Evolutionary conservation across 2,888 invertebrate species (phyloP).

Genomic region (Vannuccia rotundouncinata): DNA sequence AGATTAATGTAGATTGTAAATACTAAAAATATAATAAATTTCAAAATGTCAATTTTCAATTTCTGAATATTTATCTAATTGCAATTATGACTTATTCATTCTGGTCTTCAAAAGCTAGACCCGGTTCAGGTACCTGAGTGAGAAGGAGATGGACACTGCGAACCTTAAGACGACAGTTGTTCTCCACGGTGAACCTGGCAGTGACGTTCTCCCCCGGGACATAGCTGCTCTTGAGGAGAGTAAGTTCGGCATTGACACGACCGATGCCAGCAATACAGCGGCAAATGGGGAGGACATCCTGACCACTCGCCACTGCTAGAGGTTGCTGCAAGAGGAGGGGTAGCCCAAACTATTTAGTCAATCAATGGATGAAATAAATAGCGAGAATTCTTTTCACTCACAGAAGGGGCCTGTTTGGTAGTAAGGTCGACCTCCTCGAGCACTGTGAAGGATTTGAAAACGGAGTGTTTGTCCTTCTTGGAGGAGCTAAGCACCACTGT

Average conservation of each 20-base stretch:
- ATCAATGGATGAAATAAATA: neutral
- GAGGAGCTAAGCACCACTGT: neutral
- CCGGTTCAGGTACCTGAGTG: neutral
- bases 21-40: too few species aligned
- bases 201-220: conserved; percentile 26
- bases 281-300: neutral
- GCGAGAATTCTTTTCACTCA: neutral
- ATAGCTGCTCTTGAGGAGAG: neutral
- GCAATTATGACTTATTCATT: too few species aligned
- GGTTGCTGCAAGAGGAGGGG: neutral
- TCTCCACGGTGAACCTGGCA: conserved; percentile 10
- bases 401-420: neutral
- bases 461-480: neutral
- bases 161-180: neutral
- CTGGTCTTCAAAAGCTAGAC: too few species aligned
- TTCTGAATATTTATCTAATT: too few species aligned
- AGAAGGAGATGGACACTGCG: neutral
- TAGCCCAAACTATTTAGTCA: neutral
- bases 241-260: neutral
- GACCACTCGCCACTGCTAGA: neutral
- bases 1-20: too few species aligned
- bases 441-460: neutral
- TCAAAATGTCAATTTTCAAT: too few species aligned
- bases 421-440: conserved; percentile 16
- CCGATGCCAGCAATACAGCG: neutral